These are phyloP conservation scores for Melanostoma scalare DNA, from an alignment of 2,888 invertebrate species.

Conservation along the genomic window DNA sequence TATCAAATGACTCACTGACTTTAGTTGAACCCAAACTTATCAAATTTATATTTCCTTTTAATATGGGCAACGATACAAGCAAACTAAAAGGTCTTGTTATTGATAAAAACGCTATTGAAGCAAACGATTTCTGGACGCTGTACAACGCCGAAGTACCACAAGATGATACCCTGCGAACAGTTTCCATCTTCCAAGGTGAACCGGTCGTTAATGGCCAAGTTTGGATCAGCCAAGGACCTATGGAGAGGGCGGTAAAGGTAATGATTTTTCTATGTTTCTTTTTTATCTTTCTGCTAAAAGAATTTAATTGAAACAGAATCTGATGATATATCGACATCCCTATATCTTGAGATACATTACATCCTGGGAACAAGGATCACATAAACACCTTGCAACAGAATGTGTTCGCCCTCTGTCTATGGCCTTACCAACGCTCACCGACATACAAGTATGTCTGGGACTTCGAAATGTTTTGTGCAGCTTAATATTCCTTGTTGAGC, in stretches of 20 bases:
- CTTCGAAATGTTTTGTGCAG: slow-evolving; percentile 91
- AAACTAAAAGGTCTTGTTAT: slow-evolving; percentile 88
- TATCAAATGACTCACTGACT: slow-evolving; percentile 43
- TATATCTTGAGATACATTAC: slow-evolving; percentile 91
- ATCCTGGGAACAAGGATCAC: slow-evolving; percentile 90
- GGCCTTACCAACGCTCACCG: slow-evolving; percentile 86
- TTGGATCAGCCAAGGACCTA: slow-evolving; percentile 86
- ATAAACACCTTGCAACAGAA: slow-evolving; percentile 91
- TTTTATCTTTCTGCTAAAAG: slow-evolving; percentile 73
- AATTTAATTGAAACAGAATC: slow-evolving; percentile 84
- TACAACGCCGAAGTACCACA: slow-evolving; percentile 81
- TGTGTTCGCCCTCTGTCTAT: slow-evolving; percentile 89
- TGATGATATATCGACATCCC: slow-evolving; percentile 93
- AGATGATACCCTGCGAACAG: slow-evolving; percentile 83
- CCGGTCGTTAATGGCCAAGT: slow-evolving; percentile 85
- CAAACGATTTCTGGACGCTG: slow-evolving; percentile 91
- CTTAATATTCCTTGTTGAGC: slow-evolving; percentile 91
- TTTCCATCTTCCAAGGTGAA: slow-evolving; percentile 91
- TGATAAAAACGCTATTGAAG: slow-evolving; percentile 87
- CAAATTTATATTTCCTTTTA: slow-evolving; percentile 4
- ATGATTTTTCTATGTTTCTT: slow-evolving; percentile 21
- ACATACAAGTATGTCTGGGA: slow-evolving; percentile 92
- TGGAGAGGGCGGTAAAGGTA: slow-evolving; percentile 91
- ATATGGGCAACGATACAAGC: slow-evolving; percentile 91
- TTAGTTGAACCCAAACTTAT: background rate